A percentile compares a stretch with the other conserved stretches of the same genome.
Evolutionary conservation across 2,797 vertebrate species (phyloP).

Genomic region (Pagetopsis macropterus): DNA sequence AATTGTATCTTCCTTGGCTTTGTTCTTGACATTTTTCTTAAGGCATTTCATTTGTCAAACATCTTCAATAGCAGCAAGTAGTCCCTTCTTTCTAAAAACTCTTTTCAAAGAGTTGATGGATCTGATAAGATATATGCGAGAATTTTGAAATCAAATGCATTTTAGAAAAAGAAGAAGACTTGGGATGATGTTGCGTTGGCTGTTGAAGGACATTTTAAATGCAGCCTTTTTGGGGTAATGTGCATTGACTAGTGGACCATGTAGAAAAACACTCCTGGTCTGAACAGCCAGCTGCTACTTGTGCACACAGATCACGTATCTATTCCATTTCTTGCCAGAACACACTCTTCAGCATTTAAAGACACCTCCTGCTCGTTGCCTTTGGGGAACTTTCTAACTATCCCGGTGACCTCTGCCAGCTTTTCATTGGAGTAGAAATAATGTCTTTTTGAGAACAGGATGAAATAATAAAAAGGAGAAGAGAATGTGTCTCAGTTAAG

Average conservation of each 20-base stretch:
- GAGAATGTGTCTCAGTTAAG: not conserved
- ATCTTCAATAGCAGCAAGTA: not conserved
- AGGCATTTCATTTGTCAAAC: too few relatives aligned
- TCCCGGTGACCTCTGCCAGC: conserved; percentile 5
- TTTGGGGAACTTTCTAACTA: conserved; percentile 24
- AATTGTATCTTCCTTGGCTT: not conserved
- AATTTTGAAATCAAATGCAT: not conserved
- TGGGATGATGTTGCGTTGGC: not conserved
- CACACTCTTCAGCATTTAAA: conserved; percentile 21
- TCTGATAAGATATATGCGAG: not conserved
- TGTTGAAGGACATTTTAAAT: conserved; percentile 12
- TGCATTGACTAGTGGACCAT: conserved; percentile 22
- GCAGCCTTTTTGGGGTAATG: conserved; percentile 17
- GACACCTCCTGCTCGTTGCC: conserved; percentile 13
- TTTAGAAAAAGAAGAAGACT: not conserved
- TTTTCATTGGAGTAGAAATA: not conserved
- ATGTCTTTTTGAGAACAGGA: not conserved
- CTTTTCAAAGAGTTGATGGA: not conserved
- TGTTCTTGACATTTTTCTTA: not conserved
- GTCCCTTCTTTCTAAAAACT: not conserved
- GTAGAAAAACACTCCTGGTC: conserved; percentile 31
- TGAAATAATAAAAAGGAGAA: not conserved
- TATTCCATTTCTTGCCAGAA: conserved; percentile 33
- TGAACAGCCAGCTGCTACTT: conserved; percentile 48
- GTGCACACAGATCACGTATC: conserved; percentile 39